Base-by-base conservation (phyloP, 1,140 invertebrate species). In the Carcinoscorpius rotundicauda region DNA sequence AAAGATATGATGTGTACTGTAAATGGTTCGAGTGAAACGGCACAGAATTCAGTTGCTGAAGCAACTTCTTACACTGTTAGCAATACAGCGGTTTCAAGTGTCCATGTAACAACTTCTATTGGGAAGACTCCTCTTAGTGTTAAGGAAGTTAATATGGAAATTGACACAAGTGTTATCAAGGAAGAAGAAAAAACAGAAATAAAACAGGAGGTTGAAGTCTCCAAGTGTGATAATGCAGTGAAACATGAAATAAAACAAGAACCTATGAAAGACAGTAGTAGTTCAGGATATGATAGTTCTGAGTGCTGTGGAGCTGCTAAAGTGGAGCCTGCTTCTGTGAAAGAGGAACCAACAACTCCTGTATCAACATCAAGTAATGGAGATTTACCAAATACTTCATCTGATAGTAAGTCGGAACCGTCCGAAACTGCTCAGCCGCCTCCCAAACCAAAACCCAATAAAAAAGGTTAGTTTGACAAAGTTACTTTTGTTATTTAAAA, bases 231-330 rank as follows among this genome's bases (percentile, higher is more conserved):
- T 11, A 61, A n/a, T 61, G 64, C 66, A 61, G 3, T 87, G n/a
- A 88, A 88, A 75, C 79, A 79, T 49, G 87, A 89, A 71, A 81
- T 86, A 4, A 89, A 88, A 73, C 79, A 81, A 62, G 85, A 87
- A 72, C 79, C 84, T 1, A 82, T 81, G 73, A 82, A 85, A 69
- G 78, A 83, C 68, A 64, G 64, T 53, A 60, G 57, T 10, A 50
- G 5, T 65, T 58, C 62, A 61, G 11, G 51, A 53, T n/a, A 51
- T 49, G 51, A 53, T 53, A 10, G 6, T 53, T 52, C 52, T 11
- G 29, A 29, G 29, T 29, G 29, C 29, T 29, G 29, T 29, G 29
- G 29, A 11, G 70, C 68, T 9, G 66, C 70, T 50, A 71, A 73
- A 61, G 66, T 66, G 56, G 70, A 69, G 61, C 6, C 66, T 62